Evolutionary conservation across 2,797 vertebrate genomes (phyloP).

Genomic region (Rhinella marina): DNA sequence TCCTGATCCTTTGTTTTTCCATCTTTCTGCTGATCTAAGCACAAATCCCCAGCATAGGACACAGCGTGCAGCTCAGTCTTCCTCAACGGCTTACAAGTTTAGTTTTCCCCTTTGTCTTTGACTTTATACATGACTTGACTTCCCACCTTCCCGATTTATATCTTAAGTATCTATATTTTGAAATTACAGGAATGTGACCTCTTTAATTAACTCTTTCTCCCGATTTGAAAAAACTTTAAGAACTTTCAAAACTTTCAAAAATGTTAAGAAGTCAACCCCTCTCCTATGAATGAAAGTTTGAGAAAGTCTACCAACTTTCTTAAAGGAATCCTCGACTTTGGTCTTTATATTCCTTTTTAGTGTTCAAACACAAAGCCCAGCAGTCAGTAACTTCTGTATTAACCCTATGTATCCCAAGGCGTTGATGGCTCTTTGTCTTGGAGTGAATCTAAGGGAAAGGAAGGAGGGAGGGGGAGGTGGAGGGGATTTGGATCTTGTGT

Average conservation of each 20-base stretch:
- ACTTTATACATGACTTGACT: background rate
- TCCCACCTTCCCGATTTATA: background rate
- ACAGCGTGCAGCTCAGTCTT: slow-evolving; percentile 24
- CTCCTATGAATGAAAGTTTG: background rate
- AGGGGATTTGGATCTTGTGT: slow-evolving; percentile 26
- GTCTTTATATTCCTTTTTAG: background rate
- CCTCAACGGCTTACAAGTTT: slow-evolving; percentile 36
- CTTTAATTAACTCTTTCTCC: background rate
- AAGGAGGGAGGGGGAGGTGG: background rate
- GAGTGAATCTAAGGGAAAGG: background rate
- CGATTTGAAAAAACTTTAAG: background rate
- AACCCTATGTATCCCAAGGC: background rate
- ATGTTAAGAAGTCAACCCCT: background rate
- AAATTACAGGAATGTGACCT: background rate
- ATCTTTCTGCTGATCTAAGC: slow-evolving; percentile 56
- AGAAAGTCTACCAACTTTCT: background rate
- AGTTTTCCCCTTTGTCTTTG: slow-evolving; percentile 2
- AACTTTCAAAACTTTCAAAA: slow-evolving; percentile 8
- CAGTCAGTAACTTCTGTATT: background rate
- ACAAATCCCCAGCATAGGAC: slow-evolving; percentile 18
- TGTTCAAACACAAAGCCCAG: background rate
- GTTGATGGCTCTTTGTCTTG: slow-evolving; percentile 24
- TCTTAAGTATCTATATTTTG: too few relatives aligned
- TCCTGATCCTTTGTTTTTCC: slow-evolving; percentile 56
- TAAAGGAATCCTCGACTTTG: background rate